Conservation (phyloP, 2,113 vertebrate species). For the Bothrops jararaca region DNA sequence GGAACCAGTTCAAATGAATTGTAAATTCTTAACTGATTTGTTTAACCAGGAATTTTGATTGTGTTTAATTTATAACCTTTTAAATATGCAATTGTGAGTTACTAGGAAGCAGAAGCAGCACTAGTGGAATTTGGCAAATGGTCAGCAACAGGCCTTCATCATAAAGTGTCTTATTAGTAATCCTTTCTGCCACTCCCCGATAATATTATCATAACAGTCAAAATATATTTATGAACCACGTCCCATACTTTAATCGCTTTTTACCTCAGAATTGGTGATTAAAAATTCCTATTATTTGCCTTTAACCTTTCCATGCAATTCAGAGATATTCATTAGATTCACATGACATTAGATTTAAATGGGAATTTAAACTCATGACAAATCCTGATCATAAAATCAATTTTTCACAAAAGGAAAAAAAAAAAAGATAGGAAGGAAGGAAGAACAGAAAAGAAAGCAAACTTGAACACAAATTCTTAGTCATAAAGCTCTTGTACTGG, state of each 20-base stretch:
- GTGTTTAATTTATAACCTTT: neutral
- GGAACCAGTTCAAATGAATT: neutral
- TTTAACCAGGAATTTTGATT: neutral
- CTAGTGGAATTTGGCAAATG: neutral
- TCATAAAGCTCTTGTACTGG: neutral
- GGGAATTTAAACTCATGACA: neutral
- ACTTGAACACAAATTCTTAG: neutral
- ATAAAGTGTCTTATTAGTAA: neutral
- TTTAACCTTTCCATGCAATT: neutral
- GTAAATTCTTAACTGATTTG: neutral
- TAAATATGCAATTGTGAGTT: neutral
- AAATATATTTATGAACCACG: neutral
- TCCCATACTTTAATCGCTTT: neutral
- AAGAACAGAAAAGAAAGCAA: neutral
- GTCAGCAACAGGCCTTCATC: neutral
- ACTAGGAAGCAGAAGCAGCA: neutral
- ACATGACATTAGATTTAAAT: neutral
- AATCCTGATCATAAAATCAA: neutral
- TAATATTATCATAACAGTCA: neutral
- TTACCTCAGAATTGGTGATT: neutral
- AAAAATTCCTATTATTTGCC: neutral
- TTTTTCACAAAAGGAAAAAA: neutral
- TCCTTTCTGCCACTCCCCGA: neutral
- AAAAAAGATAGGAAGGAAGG: too few relatives aligned
- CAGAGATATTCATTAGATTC: neutral